Conservation (phyloP, 2,888 invertebrate genomes). For the Phymatocera aterrima region DNA sequence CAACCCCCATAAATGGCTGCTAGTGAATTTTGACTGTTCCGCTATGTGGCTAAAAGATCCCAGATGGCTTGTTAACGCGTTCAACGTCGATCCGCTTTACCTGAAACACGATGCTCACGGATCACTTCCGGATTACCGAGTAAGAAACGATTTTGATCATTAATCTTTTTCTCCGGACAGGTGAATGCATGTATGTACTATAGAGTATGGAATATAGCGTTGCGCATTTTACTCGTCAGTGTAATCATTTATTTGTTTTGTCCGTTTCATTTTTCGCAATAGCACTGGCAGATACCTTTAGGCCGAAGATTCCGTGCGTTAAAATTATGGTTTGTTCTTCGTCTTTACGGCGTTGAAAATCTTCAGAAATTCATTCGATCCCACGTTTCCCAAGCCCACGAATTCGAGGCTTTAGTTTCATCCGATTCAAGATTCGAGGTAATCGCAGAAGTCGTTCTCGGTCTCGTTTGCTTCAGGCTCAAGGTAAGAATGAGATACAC, state of each 20-base stretch:
- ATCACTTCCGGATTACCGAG: constrained; percentile 92
- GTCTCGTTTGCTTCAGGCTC: constrained; percentile 96
- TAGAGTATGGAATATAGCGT: too few species aligned
- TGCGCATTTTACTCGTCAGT: background rate
- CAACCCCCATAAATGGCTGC: constrained; percentile 99
- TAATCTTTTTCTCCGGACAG: too few species aligned
- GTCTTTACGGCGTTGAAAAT: constrained; percentile 92
- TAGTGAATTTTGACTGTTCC: constrained; percentile 99
- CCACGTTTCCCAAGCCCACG: constrained; percentile 90
- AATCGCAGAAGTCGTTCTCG: constrained; percentile 92
- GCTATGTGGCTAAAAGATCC: constrained; percentile 97
- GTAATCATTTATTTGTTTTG: constrained; percentile 17
- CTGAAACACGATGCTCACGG: constrained; percentile 96
- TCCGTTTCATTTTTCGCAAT: constrained; percentile 49
- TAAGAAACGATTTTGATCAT: constrained; percentile 64
- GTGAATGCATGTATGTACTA: too few species aligned
- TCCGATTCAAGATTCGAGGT: constrained; percentile 92
- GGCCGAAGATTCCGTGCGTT: constrained; percentile 94
- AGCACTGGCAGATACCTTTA: constrained; percentile 97
- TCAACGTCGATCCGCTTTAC: constrained; percentile 98
- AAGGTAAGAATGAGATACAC: constrained; percentile 81
- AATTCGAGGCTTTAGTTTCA: constrained; percentile 88
- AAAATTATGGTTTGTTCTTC: constrained; percentile 96
- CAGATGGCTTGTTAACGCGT: constrained; percentile 93
- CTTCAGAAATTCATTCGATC: constrained; percentile 91